Conservation (phyloP, 2,113 vertebrate species). For the Phaetusa simplex region DNA sequence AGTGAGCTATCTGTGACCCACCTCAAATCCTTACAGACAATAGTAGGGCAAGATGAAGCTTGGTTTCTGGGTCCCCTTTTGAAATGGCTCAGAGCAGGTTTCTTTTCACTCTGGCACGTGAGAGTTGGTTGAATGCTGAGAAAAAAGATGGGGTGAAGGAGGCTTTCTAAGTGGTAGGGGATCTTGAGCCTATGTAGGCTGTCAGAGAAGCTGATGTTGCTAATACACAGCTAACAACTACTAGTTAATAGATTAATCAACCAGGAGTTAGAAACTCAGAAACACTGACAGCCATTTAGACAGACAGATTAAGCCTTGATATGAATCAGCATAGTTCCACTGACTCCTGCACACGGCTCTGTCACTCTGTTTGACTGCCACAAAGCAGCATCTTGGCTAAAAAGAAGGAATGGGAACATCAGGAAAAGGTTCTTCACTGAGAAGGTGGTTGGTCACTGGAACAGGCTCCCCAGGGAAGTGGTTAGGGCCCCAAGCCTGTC, state of each 20-base stretch:
- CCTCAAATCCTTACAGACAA: neutral
- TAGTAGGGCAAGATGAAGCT: neutral
- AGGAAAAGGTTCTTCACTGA: neutral
- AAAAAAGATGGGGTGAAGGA: neutral
- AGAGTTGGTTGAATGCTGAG: neutral
- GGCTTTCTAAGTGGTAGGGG: neutral
- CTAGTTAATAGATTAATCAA: neutral
- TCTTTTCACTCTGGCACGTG: neutral
- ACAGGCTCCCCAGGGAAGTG: neutral
- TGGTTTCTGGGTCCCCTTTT: neutral
- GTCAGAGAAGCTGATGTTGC: neutral
- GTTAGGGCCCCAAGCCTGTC: neutral
- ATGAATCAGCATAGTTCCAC: neutral
- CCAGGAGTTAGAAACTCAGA: neutral
- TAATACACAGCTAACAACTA: neutral
- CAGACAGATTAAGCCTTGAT: neutral
- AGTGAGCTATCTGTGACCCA: neutral
- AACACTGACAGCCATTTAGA: neutral
- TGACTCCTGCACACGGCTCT: neutral
- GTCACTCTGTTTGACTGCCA: neutral
- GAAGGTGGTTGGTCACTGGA: neutral
- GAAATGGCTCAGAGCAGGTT: neutral
- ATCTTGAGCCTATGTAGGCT: neutral
- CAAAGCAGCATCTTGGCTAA: neutral
- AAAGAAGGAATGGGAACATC: neutral